A percentile compares a stretch with the other conserved stretches of the same genome.
Evolutionary conservation across 1,140 invertebrate species (phyloP).

Genomic region (Papilio glaucus): DNA sequence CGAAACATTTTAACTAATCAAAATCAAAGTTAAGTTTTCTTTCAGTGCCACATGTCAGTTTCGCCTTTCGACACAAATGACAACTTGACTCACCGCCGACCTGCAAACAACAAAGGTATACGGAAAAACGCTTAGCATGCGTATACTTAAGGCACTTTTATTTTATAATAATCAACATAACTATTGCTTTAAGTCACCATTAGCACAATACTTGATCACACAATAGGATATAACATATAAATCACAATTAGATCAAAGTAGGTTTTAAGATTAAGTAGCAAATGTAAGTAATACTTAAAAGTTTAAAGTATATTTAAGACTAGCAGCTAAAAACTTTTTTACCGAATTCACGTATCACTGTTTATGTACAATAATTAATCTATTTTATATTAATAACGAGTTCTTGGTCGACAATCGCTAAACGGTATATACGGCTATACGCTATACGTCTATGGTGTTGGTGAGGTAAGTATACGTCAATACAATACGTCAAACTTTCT

Average conservation of each 20-base stretch:
- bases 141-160: constrained; percentile 35
- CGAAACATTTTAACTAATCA: constrained; percentile 88
- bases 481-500: constrained; percentile 69
- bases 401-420: constrained; percentile 48
- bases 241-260: constrained; percentile 60
- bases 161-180: constrained; percentile 43
- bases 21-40: constrained; percentile 52
- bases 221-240: constrained; percentile 8
- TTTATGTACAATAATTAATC: constrained; percentile 33
- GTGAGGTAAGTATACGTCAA: constrained; percentile 42
- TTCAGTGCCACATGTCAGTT: constrained; percentile 77
- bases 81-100: constrained; percentile 49
- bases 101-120: constrained; percentile 60
- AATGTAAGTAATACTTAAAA: constrained; percentile 8
- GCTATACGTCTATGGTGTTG: too few species aligned
- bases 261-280: constrained; percentile 51
- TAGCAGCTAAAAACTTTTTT: background rate
- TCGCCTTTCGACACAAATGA: constrained; percentile 54
- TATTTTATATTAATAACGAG: constrained; percentile 23
- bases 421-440: constrained; percentile 48
- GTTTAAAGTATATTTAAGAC: background rate
- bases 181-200: constrained; percentile 24
- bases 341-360: constrained; percentile 15
- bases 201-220: background rate
- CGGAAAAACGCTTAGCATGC: constrained; percentile 39